Percentiles rank a stretch among this genome's conserved stretches.
These are phyloP conservation scores for Argopecten irradians DNA, from an alignment of 1,140 invertebrate genomes.

Conservation along the genomic window DNA sequence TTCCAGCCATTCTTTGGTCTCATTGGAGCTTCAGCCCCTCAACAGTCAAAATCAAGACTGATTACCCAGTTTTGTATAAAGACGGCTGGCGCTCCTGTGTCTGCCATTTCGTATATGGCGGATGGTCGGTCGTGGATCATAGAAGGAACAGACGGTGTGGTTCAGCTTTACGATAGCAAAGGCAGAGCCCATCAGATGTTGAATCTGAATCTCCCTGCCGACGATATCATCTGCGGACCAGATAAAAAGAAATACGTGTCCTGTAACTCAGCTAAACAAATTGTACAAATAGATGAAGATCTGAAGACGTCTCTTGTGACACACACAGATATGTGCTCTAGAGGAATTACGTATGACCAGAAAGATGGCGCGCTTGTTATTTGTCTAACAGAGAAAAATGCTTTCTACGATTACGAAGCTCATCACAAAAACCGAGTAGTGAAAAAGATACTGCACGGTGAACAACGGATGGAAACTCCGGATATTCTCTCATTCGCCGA, in stretches of 20 bases:
- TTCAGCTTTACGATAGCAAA: conserved; percentile 39
- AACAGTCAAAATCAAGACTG: not conserved
- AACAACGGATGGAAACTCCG: conserved; percentile 39
- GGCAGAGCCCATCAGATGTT: conserved; percentile 40
- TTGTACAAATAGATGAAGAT: conserved; percentile 33
- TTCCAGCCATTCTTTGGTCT: conserved; percentile 31
- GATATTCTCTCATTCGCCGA: conserved; percentile 40
- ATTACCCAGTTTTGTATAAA: conserved; percentile 28
- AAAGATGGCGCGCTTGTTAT: conserved; percentile 20
- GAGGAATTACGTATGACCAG: conserved; percentile 41
- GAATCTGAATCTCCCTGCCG: conserved; percentile 32
- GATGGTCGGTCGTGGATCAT: conserved; percentile 47
- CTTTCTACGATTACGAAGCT: conserved; percentile 49
- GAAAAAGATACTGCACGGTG: conserved; percentile 26
- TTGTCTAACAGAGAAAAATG: conserved; percentile 52
- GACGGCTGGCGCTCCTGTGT: conserved; percentile 24
- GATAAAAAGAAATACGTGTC: conserved; percentile 33
- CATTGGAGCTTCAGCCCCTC: not conserved
- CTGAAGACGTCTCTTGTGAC: conserved; percentile 27
- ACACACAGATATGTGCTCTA: conserved; percentile 29
- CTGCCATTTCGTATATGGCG: conserved; percentile 29
- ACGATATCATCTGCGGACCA: conserved; percentile 31
- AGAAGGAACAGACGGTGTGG: conserved; percentile 32
- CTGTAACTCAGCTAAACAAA: conserved; percentile 42
- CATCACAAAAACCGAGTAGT: conserved; percentile 49